Base-by-base conservation (phyloP, 2,888 invertebrate genomes). In the Scrobipalpa atriplicella region DNA sequence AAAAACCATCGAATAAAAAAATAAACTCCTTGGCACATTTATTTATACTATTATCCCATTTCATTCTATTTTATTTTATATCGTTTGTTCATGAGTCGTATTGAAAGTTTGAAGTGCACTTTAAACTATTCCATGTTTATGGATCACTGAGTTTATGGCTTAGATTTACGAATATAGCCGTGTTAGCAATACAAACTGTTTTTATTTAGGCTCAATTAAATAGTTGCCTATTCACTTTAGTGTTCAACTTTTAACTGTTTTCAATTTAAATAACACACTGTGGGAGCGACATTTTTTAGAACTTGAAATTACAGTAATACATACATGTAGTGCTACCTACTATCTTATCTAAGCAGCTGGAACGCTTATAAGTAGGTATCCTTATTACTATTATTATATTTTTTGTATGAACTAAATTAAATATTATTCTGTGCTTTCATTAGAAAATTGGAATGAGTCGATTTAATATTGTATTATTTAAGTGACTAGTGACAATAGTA, bases 91-190 rank as follows among this genome's bases (percentile, higher is more conserved):
- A 36, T 60, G 19, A 21, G 3, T n/a, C 38, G 60, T n/a, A 36
- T 60, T 38, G 8, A 60, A 38, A 60, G 54, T 56, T 60, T 60
- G 9, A 38, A 60, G 38, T 60, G 16, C 60, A 60, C 10, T 60
- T 60, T 60, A 60, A 60, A 29, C 36, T 60, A 60, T 38, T 36
- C 29, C 16, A 9, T 10, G 18, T 60, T 60, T 38, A 60, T 56
- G 54, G 38, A 60, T 60, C 60, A 38, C 5, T 38, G 8, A 18
- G 38, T 39, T 60, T 60, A 60, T 60, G 29, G n/a, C 38, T 60
- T 36, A 60, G 38, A 62, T 62, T 56, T 56, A 56, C 54, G 19
- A 21, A 56, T 56, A 56, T 21, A 13, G 5, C 21, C 29, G 54
- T 21, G 19, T 21, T 56, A 56, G 21, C 1, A 6, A 56, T 21